Conservation (phyloP, 2,113 vertebrate genomes). For the Paraplagusia blochii region DNA sequence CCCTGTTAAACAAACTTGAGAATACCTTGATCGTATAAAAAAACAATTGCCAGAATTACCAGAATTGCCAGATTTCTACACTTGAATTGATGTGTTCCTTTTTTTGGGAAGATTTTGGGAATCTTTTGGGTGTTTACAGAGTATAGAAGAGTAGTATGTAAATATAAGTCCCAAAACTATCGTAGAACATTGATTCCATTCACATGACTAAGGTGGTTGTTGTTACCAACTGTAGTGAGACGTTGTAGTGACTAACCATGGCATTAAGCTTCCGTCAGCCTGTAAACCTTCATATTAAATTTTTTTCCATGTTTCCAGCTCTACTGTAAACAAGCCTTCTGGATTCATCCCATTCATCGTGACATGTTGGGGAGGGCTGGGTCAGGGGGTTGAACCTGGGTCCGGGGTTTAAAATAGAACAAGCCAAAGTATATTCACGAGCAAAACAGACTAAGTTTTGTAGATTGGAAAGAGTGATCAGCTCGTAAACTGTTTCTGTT, state of each 20-base stretch:
- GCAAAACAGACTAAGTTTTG: constrained; percentile 78
- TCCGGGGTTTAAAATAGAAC: constrained; percentile 78
- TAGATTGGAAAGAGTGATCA: constrained; percentile 78
- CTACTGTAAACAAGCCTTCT: constrained; percentile 63
- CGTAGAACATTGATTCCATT: neutral
- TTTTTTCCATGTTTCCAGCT: constrained; percentile 67
- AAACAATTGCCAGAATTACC: constrained; percentile 1
- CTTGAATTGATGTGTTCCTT: neutral
- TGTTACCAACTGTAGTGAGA: neutral
- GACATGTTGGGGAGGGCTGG: constrained; percentile 47
- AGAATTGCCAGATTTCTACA: constrained; percentile 3
- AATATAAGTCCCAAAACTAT: neutral
- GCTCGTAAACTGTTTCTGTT: constrained; percentile 75
- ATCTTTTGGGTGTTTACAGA: no score
- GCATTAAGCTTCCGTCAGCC: constrained; percentile 8
- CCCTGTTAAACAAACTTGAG: constrained; percentile 8
- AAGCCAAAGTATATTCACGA: constrained; percentile 72
- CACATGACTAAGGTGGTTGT: neutral
- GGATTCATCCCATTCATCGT: constrained; percentile 71
- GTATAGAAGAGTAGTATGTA: no score
- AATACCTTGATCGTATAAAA: constrained; percentile 19
- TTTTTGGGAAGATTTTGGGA: no score
- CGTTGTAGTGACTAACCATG: constrained; percentile 2
- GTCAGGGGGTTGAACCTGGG: constrained; percentile 56
- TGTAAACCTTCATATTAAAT: constrained; percentile 25